Evolutionary conservation across 2,888 invertebrate genomes (phyloP), one percentile per base, ranked within the genome.

Genomic region (Ptilodon capucinus): DNA sequence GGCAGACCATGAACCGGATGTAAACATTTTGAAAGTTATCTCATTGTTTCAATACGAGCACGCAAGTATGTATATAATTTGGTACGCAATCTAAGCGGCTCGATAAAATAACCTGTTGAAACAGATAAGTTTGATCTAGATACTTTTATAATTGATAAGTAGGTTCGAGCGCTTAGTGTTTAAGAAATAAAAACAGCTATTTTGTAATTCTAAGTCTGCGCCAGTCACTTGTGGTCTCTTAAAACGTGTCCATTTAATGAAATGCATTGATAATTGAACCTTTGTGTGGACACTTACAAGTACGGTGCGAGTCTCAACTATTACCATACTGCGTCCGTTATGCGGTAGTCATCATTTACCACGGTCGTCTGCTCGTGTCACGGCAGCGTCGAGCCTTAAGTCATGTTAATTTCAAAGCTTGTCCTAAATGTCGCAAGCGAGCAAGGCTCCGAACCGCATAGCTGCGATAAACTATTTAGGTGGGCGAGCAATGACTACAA

Each of bases 401-500:
- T 78, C 75, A 83, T 80, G 81, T 71, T 79, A 81, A 84, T 84
- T 76, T 71, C 58, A 63, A 60, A 68, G 55, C 48, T 47, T 76
- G 77, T 59, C 74, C 81, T 79, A 78, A 80, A 84, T 77, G 72
- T 71, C 67, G 71, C 71, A 78, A 80, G 68, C 66, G 64, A 66
- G 71, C 76, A 76, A 81, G 77, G 73, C 79, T 81, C 75, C 74
- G 69, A 64, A 72, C 79, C 76, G 76, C 79, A 83, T 83, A 76
- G 57, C 64, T 78, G 68, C 60, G 51, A 63, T 48, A 50, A 71
- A 49, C 60, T 74, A 76, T 72, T 73, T 56, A 71, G 67, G 73
- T 75, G 68, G 73, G 74, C 74, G 71, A 75, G 63, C 64, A 35
- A 65, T 67, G 51, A 58, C 49, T 64, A 53, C 49, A 39, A 57